Percentiles rank a stretch among this genome's conserved stretches.
These are phyloP conservation scores for Liopterus haemorrhoidalis DNA, from an alignment of 2,888 invertebrate species.

Conservation along the genomic window DNA sequence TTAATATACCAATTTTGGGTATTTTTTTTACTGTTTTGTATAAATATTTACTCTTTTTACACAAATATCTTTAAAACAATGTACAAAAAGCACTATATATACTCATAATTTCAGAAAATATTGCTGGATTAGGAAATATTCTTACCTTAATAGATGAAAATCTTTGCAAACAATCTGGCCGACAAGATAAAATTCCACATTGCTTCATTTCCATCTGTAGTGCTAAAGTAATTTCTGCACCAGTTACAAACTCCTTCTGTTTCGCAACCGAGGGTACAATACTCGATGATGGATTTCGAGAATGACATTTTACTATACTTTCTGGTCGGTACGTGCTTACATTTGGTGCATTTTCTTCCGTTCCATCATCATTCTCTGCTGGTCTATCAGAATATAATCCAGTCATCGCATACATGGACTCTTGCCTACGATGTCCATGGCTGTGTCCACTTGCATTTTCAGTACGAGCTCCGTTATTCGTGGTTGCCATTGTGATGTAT, in stretches of 20 bases:
- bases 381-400: slow-evolving; percentile 73
- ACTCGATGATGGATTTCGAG: slow-evolving; percentile 71
- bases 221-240: slow-evolving; percentile 12
- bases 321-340: slow-evolving; percentile 38
- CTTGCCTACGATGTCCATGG: slow-evolving; percentile 60
- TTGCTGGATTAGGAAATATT: slow-evolving; percentile 4
- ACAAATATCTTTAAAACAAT: too few species aligned
- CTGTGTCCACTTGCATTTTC: slow-evolving; percentile 36
- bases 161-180: slow-evolving; percentile 77
- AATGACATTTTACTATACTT: slow-evolving; percentile 65
- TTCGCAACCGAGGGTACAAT: slow-evolving; percentile 69
- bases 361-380: slow-evolving; percentile 54
- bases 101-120: too few species aligned
- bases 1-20: background rate
- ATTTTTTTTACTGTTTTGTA: too few species aligned
- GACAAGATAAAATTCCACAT: slow-evolving; percentile 82
- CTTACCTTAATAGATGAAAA: slow-evolving; percentile 84
- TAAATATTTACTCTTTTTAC: too few species aligned
- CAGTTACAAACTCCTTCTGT: slow-evolving; percentile 38
- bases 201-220: slow-evolving; percentile 64
- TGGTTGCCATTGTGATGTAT: too few species aligned
- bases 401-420: slow-evolving; percentile 86
- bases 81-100: too few species aligned
- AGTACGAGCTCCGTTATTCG: background rate
- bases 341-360: slow-evolving; percentile 43